Conservation (phyloP, 2,113 vertebrate species). For the Pedionomus torquatus region DNA sequence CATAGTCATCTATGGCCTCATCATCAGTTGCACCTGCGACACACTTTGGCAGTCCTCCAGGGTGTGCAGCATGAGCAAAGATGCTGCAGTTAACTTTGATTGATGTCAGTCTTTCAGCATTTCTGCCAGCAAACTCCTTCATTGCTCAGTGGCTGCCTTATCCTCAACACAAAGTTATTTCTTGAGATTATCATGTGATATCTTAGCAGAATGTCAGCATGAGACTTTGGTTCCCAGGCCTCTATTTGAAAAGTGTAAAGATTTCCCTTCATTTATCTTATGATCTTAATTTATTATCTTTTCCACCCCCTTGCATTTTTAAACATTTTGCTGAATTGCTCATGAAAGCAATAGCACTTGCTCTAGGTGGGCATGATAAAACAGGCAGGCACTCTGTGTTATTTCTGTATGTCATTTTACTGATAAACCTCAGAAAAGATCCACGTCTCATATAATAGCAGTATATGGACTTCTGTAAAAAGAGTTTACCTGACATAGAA, state of each 20-base stretch:
- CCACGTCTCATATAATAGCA: neutral
- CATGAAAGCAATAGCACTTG: neutral
- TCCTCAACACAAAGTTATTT: slow-evolving; percentile 57
- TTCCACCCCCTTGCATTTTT: neutral
- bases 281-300: neutral
- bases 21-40: slow-evolving; percentile 33
- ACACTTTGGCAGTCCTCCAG: slow-evolving; percentile 35
- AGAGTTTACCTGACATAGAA: neutral
- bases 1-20: neutral
- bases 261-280: neutral
- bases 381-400: neutral
- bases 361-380: neutral
- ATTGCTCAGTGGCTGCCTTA: slow-evolving; percentile 41
- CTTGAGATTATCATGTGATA: slow-evolving; percentile 25
- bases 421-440: neutral
- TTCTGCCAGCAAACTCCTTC: slow-evolving; percentile 52
- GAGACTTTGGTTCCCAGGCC: slow-evolving; percentile 17
- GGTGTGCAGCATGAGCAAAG: neutral
- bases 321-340: neutral
- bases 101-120: slow-evolving; percentile 61
- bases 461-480: neutral
- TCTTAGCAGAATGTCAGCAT: slow-evolving; percentile 32
- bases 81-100: slow-evolving; percentile 52
- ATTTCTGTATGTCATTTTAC: neutral
- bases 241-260: neutral